Evolutionary conservation across 2,888 invertebrate genomes (phyloP), one percentile per base, ranked within the genome.

Genomic region (Coelinius sp.): DNA sequence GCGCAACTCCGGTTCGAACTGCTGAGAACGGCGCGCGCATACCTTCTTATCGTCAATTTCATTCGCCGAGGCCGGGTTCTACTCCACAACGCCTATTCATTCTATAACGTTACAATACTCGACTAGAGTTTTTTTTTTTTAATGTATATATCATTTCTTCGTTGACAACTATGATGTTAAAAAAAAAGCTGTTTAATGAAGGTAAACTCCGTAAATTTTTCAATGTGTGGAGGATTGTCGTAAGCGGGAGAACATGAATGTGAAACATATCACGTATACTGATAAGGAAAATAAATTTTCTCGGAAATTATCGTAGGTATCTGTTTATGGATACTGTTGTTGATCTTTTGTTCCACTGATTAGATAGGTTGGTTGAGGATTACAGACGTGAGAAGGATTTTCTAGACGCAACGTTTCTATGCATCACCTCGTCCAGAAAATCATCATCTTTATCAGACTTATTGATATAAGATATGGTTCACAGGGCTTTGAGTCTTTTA

Each of bases 31-130:
- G 65, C 68, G 64, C 68, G 73, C 74, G 74, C 68, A 74, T 20
- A 35, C 2, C 49, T 71, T 71, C 71, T 71, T 71, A 71, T 71
- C 71, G 49, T 20, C n/a, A 46, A 66, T 71, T 71, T 49, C 71
- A 71, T 71, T 71, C 66, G 71, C 71, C 35, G 27, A 59, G 25
- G 35, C 56, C 17, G 38, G 64, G 17, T 65, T 70, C 46, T 71
- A 66, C 71, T 20, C 8, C 10, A 35, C 20, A 59, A 59, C 59
- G 59, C 59, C 59, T 59, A 59, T 59, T 59, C 17, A 59, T 53
- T 59, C 59, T 59, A 59, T 35, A 17, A 31, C 8, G 8, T 59
- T 59, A 27, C 10, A n/a, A n/a, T 14, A 17, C 27, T 20, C 7
- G 0, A 12, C n/a, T 14, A 3, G 3, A 5, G 12, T 52, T 8